Percentiles rank a stretch among this genome's conserved stretches.
phyloP scores from a whole-genome alignment of 37 sponge, comb jelly and placozoan species.

The Agelas oroides region DNA sequence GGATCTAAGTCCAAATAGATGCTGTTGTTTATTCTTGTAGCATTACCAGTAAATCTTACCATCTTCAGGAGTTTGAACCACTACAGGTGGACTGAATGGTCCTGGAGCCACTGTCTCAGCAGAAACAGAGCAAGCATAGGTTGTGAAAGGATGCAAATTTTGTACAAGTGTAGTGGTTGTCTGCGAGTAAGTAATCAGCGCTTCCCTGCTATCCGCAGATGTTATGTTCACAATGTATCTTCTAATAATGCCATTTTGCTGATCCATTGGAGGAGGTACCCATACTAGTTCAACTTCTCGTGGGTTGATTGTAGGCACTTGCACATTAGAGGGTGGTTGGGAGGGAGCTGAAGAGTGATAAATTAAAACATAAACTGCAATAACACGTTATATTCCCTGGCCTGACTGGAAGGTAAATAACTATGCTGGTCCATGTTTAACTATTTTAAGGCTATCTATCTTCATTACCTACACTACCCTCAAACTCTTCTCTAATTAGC shows the following conservation, averaged over 20 bases:
- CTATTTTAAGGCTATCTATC: too few relatives aligned
- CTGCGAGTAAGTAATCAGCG: neutral
- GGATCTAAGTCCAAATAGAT: too few relatives aligned
- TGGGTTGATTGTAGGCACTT: neutral
- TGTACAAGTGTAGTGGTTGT: neutral
- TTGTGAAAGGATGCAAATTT: constrained; percentile 33
- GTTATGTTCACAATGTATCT: constrained; percentile 28
- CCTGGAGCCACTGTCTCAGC: constrained; percentile 47
- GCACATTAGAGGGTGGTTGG: neutral
- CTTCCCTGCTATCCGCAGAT: neutral
- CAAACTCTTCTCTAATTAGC: too few relatives aligned
- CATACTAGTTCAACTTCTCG: constrained; percentile 24
- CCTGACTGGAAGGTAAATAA: too few relatives aligned
- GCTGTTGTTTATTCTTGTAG: too few relatives aligned
- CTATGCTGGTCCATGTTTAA: too few relatives aligned
- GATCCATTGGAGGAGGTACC: constrained; percentile 39
- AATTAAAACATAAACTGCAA: too few relatives aligned
- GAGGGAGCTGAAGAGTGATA: neutral
- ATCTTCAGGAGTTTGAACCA: neutral
- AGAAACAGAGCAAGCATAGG: constrained; percentile 29
- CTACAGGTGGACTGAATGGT: constrained; percentile 2
- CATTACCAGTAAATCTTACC: too few relatives aligned
- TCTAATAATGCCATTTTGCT: constrained; percentile 31
- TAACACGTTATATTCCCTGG: too few relatives aligned
- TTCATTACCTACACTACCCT: too few relatives aligned